Conservation (phyloP, 1,140 invertebrate genomes). For the Macrotrachela quadricornifera region DNA sequence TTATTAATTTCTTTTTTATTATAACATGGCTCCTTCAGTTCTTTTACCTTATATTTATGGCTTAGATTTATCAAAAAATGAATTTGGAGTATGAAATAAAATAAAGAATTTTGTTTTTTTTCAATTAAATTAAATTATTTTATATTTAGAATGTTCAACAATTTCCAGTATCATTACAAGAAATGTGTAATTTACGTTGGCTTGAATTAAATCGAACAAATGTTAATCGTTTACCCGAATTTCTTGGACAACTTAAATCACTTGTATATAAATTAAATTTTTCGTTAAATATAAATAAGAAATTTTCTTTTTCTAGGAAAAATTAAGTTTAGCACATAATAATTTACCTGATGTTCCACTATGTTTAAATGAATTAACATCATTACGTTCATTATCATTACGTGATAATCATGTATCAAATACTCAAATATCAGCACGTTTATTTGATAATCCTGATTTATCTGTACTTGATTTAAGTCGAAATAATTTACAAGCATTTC, state of each 20-base stretch:
- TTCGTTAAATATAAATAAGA: background rate
- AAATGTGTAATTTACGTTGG: background rate
- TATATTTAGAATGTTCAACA: background rate
- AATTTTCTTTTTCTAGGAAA: background rate
- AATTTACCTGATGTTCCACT: background rate
- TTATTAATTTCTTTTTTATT: too few relatives aligned
- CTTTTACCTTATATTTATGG: too few relatives aligned
- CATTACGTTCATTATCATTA: background rate
- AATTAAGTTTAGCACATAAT: background rate
- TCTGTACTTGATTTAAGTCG: constrained; percentile 57
- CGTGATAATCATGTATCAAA: background rate
- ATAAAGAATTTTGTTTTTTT: background rate
- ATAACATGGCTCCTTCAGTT: too few relatives aligned
- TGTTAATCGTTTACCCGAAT: background rate
- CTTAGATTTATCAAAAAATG: too few relatives aligned
- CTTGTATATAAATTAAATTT: background rate
- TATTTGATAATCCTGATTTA: background rate
- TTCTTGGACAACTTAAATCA: background rate
- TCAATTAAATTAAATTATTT: background rate
- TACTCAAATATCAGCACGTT: background rate
- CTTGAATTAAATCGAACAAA: background rate
- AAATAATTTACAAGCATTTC: constrained; percentile 79
- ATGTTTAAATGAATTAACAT: background rate
- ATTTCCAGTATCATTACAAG: background rate
- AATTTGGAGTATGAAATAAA: background rate